phyloP scores from a whole-genome alignment of 2,797 vertebrate species.

The Galago senegalensis region DNA sequence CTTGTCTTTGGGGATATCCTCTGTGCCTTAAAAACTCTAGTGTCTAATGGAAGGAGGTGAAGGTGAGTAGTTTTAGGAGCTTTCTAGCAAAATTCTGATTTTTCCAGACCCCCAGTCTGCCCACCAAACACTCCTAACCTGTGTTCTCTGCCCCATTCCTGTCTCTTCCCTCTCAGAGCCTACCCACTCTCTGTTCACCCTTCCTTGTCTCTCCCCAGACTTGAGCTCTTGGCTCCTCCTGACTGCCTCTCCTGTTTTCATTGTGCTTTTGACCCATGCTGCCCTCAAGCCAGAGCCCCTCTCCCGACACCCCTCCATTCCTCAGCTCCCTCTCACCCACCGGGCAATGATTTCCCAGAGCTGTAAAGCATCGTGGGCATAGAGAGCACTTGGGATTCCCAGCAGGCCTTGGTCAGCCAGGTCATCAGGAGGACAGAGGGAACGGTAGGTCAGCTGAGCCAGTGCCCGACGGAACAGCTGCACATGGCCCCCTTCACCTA shows the following conservation, averaged over 20 bases:
- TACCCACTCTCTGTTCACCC: neutral
- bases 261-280: neutral
- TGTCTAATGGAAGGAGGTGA: neutral
- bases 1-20: neutral
- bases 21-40: neutral
- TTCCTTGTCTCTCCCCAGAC: neutral
- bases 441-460: constrained; percentile 90
- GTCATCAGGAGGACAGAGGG: constrained; percentile 91
- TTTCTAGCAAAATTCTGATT: neutral
- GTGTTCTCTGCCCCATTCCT: accelerated
- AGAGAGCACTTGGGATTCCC: constrained; percentile 90
- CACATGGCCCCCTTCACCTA: constrained; percentile 91
- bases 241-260: neutral
- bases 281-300: neutral
- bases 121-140: neutral
- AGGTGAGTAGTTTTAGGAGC: neutral
- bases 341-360: constrained; percentile 90
- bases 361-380: constrained; percentile 90
- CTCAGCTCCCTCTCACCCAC: constrained; percentile 67
- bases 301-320: neutral
- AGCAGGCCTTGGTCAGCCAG: constrained; percentile 91
- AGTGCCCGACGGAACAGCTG: constrained; percentile 87
- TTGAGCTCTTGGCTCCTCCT: neutral
- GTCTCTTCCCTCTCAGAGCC: neutral
- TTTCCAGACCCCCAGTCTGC: neutral